Base-by-base conservation (phyloP, 2,888 invertebrate genomes). In the Diplazon laetatorius region DNA sequence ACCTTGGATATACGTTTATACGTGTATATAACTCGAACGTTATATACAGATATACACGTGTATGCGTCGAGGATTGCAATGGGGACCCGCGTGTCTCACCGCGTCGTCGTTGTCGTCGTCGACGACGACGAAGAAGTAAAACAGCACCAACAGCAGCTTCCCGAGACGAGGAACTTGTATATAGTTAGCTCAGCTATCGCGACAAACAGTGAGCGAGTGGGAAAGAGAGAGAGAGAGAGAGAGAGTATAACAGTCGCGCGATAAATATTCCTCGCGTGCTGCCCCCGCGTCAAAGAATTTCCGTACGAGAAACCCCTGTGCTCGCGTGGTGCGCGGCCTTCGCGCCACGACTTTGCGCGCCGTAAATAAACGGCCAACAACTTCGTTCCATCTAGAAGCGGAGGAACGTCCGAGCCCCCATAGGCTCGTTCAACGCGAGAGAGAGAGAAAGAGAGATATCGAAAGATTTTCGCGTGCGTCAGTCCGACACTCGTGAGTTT, bases 401-500 rank as follows among this genome's bases (percentile, higher is more conserved):
- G 46, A 59, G 50, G 72, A 18, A 69, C 73, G 52, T 55, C 60
- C 71, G 62, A 71, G 22, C 52, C 52, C 39, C 39, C 42, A n/a
- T 39, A 18, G 22, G 66, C 25, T 66, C 39, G 22, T 18, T 16
- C 50, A 48, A 35, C 37, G 65, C 20, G 44, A 44, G 42, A 52
- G 18, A 68, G 50, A 22, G 50, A 55, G 35, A 22, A 16, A 12
- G 52, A 52, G 18, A 52, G n/a, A n/a, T n/a, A n/a, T n/a, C n/a
- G n/a, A 62, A n/a, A 37, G 68, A 72, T 66, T 71, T 77, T 79
- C 72, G 77, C 73, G 80, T 76, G 76, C 77, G 77, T 80, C 62
- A 78, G 63, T 78, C 30, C 78, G 82, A 76, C 84, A 82, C 81
- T 82, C 81, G 80, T 82, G 83, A 78, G n/a, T 82, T 82, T 84